Conservation (phyloP, 2,888 invertebrate genomes). For the Cetonia aurata region DNA sequence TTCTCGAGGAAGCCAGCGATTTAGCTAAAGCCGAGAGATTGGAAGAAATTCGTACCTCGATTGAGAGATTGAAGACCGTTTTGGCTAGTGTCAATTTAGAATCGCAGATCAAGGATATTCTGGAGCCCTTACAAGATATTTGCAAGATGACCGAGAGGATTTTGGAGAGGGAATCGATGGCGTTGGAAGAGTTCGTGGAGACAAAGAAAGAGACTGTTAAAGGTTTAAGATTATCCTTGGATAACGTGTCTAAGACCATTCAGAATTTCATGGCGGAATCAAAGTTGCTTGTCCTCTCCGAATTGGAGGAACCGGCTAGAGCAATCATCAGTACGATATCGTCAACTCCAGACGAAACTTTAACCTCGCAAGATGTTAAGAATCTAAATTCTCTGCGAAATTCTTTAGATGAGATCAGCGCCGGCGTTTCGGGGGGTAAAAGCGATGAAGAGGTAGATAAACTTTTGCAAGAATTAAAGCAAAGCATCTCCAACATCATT, state of each 20-base stretch:
- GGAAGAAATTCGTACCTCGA: conserved; percentile 44
- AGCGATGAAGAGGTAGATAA: conserved; percentile 52
- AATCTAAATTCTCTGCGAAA: conserved; percentile 56
- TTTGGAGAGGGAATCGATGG: conserved; percentile 53
- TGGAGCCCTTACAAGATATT: conserved; percentile 64
- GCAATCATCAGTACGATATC: conserved; percentile 54
- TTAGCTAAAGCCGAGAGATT: conserved; percentile 34
- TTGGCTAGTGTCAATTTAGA: conserved; percentile 63
- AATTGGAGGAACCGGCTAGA: conserved; percentile 59
- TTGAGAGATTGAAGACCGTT: conserved; percentile 49
- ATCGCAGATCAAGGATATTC: conserved; percentile 62
- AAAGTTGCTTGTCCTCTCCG: conserved; percentile 54
- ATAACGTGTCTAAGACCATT: conserved; percentile 53
- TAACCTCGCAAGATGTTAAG: conserved; percentile 53
- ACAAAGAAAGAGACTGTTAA: conserved; percentile 41
- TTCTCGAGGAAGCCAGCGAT: conserved; percentile 51
- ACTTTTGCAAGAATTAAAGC: conserved; percentile 54
- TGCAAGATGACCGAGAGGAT: conserved; percentile 57
- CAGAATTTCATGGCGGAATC: conserved; percentile 47
- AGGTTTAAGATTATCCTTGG: conserved; percentile 47
- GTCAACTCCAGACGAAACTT: conserved; percentile 44
- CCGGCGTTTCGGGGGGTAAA: conserved; percentile 44
- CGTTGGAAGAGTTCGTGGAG: conserved; percentile 37
- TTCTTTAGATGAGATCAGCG: conserved; percentile 53
- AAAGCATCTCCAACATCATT: conserved; percentile 45